phyloP scores from a whole-genome alignment of 2,888 invertebrate species.

The Macrostomum cliftonense region DNA sequence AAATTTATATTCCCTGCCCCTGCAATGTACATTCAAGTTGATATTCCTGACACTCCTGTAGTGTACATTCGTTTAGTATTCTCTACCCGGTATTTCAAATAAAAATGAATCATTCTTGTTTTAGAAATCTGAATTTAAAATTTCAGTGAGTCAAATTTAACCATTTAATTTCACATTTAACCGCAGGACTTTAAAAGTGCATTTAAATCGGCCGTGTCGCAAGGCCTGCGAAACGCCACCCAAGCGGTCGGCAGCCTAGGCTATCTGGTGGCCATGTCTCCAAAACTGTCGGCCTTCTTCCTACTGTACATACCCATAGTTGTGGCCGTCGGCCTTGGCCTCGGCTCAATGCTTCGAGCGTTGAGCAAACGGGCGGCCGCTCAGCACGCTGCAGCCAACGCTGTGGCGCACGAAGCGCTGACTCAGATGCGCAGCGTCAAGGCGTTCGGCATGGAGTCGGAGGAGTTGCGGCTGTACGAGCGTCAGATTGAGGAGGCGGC shows the following conservation, averaged over 20 bases:
- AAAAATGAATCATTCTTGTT: too few relatives aligned
- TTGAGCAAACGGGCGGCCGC: conserved; percentile 10
- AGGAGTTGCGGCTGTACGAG: conserved; percentile 14
- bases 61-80: too few relatives aligned
- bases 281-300: too few relatives aligned
- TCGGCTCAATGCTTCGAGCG: neutral
- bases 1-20: too few relatives aligned
- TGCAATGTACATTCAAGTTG: too few relatives aligned
- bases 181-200: conserved; percentile 76
- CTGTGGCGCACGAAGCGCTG: conserved; percentile 77
- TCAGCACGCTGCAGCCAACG: conserved; percentile 62
- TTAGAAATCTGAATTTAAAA: too few relatives aligned
- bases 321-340: neutral
- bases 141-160: too few relatives aligned
- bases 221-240: conserved; percentile 64
- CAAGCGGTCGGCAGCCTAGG: conserved; percentile 45
- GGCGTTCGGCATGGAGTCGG: conserved; percentile 16
- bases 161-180: too few relatives aligned
- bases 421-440: conserved; percentile 72
- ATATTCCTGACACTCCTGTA: neutral
- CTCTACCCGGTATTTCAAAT: too few relatives aligned
- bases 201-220: conserved; percentile 77
- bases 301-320: neutral
- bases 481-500: neutral
- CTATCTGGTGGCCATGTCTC: too few relatives aligned